Percentiles rank a stretch among this genome's conserved stretches.
Conservation (phyloP, 2,888 invertebrate species). For the Cheilosia scutellata region DNA sequence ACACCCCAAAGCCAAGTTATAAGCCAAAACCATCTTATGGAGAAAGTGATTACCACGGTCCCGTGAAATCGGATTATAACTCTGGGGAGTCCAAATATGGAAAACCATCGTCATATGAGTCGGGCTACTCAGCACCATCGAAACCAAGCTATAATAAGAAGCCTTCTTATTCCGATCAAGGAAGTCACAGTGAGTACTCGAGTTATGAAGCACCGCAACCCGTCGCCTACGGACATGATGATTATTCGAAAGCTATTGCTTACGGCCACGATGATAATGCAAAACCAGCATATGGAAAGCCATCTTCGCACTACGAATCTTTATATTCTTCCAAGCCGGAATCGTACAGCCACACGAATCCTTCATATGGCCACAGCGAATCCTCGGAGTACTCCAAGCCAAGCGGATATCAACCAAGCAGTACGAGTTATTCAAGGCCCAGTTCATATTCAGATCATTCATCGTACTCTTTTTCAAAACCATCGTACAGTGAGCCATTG, state of each 20-base stretch:
- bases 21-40: conserved; percentile 50
- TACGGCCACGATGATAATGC: conserved; percentile 39
- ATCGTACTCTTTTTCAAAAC: conserved; percentile 6
- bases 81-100: conserved; percentile 42
- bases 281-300: conserved; percentile 33
- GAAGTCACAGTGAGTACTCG: conserved; percentile 21
- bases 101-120: conserved; percentile 22
- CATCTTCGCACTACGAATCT: conserved; percentile 28
- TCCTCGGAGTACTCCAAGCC: conserved; percentile 32
- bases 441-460: conserved; percentile 13
- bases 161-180: conserved; percentile 31
- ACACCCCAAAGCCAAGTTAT: conserved; percentile 38
- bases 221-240: conserved; percentile 21
- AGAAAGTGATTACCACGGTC: conserved; percentile 43
- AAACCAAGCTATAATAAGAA: conserved; percentile 26
- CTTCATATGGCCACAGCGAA: conserved; percentile 23
- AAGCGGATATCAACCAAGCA: not conserved
- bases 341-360: conserved; percentile 22
- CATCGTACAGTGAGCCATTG: not conserved
- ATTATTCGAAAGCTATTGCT: conserved; percentile 4
- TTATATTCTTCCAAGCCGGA: conserved; percentile 32
- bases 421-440: conserved; percentile 22
- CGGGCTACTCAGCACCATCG: conserved; percentile 42
- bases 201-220: conserved; percentile 33
- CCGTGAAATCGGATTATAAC: conserved; percentile 51